Conservation (phyloP, 2,113 vertebrate species). For the Poecilia latipinna region DNA sequence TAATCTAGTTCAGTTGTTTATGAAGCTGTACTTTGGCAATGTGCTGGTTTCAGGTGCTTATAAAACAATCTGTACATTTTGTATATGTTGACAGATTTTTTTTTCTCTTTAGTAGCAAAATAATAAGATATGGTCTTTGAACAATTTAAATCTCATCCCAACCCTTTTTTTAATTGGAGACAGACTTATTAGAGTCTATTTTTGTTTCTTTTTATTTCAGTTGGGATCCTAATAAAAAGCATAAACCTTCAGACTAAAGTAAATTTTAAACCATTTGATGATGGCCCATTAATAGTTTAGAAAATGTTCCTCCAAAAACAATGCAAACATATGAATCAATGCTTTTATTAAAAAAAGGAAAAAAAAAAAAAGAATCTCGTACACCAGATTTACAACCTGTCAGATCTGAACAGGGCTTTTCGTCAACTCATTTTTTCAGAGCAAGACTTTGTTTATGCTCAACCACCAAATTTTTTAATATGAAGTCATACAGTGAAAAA, state of each 20-base stretch:
- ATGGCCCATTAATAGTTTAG: not conserved
- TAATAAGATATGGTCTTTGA: too few relatives aligned
- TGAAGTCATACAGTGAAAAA: constrained; percentile 15
- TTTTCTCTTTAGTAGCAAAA: not conserved
- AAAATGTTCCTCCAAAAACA: not conserved
- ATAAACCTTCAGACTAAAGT: not conserved
- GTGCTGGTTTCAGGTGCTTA: not conserved
- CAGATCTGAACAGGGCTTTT: constrained; percentile 13
- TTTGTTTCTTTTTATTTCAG: too few relatives aligned
- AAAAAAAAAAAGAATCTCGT: constrained; percentile 32
- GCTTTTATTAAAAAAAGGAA: constrained; percentile 41
- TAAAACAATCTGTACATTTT: not conserved
- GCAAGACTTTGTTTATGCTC: constrained; percentile 5
- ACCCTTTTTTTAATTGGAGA: too few relatives aligned
- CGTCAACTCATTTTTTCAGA: not conserved
- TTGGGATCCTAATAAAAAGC: not conserved
- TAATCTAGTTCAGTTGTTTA: too few relatives aligned
- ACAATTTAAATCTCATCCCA: too few relatives aligned
- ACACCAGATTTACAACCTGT: constrained; percentile 38
- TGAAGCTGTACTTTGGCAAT: too few relatives aligned
- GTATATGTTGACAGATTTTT: not conserved
- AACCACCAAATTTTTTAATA: constrained; percentile 15
- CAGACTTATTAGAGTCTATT: too few relatives aligned
- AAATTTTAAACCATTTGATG: not conserved
- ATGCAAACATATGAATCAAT: constrained; percentile 44